Evolutionary conservation across 2,113 vertebrate genomes (phyloP).

Genomic region (Athene cunicularia): DNA sequence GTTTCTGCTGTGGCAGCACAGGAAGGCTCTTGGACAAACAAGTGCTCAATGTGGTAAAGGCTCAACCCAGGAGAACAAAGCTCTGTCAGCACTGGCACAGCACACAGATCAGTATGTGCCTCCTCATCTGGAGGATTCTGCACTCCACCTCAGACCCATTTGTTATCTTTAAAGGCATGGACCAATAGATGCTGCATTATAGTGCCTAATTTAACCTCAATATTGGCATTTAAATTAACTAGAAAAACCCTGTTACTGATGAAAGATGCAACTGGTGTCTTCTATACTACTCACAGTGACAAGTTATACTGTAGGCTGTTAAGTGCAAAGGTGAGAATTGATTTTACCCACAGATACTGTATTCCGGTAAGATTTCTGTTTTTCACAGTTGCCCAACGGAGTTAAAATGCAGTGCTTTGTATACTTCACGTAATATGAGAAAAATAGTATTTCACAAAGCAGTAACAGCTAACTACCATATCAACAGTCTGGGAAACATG

Average conservation of each 20-base stretch:
- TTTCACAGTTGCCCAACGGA: neutral
- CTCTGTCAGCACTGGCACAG: neutral
- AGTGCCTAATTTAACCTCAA: neutral
- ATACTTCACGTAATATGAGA: neutral
- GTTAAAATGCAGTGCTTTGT: neutral
- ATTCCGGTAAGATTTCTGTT: conserved; percentile 39
- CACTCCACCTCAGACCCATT: neutral
- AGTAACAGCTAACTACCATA: neutral
- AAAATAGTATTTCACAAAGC: neutral
- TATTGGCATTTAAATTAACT: neutral
- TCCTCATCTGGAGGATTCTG: neutral
- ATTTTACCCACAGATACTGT: neutral
- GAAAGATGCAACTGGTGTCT: neutral
- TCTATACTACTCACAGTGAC: neutral
- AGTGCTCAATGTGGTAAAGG: neutral
- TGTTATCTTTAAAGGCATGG: neutral
- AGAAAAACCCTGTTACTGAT: neutral
- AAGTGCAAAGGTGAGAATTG: neutral
- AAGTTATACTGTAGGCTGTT: neutral
- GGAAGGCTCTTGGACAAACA: neutral
- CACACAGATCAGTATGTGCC: neutral
- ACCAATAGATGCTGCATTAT: neutral
- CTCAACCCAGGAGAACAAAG: neutral
- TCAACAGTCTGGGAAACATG: conserved; percentile 47
- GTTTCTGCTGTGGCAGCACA: neutral